These are phyloP conservation scores for Heliocidaris erythrogramma DNA, from an alignment of 35 echinoderm and acorn worm genomes.

Conservation along the genomic window DNA sequence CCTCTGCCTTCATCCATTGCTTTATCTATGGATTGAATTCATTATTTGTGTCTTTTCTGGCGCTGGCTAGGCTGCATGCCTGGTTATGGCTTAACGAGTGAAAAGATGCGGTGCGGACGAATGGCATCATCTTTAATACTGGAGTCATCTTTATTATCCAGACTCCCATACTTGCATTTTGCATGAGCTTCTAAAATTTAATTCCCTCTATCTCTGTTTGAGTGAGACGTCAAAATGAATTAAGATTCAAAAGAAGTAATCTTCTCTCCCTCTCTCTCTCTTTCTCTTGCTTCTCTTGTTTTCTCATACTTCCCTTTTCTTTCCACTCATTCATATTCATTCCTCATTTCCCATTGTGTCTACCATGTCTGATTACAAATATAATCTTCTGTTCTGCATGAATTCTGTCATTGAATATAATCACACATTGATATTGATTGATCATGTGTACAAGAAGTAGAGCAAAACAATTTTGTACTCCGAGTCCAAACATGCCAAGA, in stretches of 20 bases:
- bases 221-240: neutral
- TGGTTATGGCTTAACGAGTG: neutral
- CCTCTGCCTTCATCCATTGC: neutral
- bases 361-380: too few relatives aligned
- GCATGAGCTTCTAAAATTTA: neutral
- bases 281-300: neutral
- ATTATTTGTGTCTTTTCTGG: neutral
- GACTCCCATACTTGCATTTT: neutral
- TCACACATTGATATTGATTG: too few relatives aligned
- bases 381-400: too few relatives aligned
- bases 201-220: too few relatives aligned
- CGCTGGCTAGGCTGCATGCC: neutral
- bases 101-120: neutral
- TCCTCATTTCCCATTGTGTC: too few relatives aligned
- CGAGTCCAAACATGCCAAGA: too few relatives aligned
- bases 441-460: too few relatives aligned
- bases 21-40: neutral
- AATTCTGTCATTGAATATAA: too few relatives aligned
- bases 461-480: too few relatives aligned
- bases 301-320: neutral
- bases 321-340: neutral
- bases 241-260: neutral
- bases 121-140: neutral
- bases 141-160: neutral
- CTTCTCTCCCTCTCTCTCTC: neutral